Evolutionary conservation across 2,888 invertebrate species (phyloP).

Genomic region (Zygaena filipendulae): DNA sequence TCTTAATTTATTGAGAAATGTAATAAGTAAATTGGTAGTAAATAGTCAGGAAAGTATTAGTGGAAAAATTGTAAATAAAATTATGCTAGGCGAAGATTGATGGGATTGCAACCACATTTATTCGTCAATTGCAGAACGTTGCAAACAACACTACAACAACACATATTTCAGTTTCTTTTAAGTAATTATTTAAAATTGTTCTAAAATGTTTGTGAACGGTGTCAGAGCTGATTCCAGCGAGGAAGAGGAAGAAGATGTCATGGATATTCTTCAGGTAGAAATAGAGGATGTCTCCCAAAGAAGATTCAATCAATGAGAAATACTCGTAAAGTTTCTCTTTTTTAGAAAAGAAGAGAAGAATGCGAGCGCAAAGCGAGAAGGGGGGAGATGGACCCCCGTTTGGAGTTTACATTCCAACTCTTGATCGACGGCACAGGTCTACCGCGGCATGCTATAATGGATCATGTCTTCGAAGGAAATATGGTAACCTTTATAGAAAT

Average conservation of each 20-base stretch:
- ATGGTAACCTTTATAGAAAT: conserved; percentile 67
- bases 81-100: no score
- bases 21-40: no score
- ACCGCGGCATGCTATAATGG: conserved; percentile 87
- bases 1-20: no score
- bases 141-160: no score
- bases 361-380: conserved; percentile 90
- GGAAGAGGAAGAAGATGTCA: conserved; percentile 69
- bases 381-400: conserved; percentile 91
- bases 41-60: no score
- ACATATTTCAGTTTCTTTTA: no score
- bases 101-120: no score
- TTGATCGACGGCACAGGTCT: conserved; percentile 86
- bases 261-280: conserved; percentile 62
- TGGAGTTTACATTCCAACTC: conserved; percentile 91
- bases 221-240: conserved; percentile 65
- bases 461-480: conserved; percentile 89
- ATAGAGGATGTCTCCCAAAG: conserved; percentile 25
- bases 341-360: conserved; percentile 82
- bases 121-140: no score
- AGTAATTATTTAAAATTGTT: no score
- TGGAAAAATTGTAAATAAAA: no score
- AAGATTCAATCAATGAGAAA: no score
- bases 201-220: conserved; percentile 68
- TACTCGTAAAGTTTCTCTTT: no score